Conservation (phyloP, 2,797 vertebrate genomes). For the Myotis findleyi region DNA sequence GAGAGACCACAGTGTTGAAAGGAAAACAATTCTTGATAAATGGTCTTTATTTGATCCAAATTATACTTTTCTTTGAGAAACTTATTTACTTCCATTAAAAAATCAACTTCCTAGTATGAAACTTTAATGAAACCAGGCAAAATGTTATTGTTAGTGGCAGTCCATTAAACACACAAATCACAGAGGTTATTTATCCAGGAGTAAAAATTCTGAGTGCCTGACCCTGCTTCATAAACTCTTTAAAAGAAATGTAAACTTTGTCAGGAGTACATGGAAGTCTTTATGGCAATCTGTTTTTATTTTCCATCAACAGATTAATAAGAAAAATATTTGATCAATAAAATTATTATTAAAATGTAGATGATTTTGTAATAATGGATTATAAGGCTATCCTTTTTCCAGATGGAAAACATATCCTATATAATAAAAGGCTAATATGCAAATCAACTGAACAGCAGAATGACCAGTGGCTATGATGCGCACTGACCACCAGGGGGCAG, state of each 20-base stretch:
- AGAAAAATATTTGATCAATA: neutral
- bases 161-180: neutral
- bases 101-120: neutral
- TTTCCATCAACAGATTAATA: neutral
- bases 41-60: conserved; percentile 49
- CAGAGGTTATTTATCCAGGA: neutral
- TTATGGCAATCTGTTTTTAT: neutral
- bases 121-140: neutral
- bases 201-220: neutral
- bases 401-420: neutral
- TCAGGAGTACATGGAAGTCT: neutral
- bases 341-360: conserved; percentile 16
- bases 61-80: neutral
- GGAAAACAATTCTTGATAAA: conserved; percentile 33
- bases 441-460: too few species aligned
- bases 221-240: neutral
- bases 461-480: too few species aligned
- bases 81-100: neutral
- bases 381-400: neutral
- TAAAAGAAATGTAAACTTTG: neutral
- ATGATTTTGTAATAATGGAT: neutral
- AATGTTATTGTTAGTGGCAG: conserved; percentile 4
- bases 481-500: too few species aligned
- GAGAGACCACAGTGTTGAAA: neutral
- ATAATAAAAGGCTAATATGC: too few species aligned